Conservation (phyloP, 2,797 vertebrate genomes). For the Bradypodion pumilum region DNA sequence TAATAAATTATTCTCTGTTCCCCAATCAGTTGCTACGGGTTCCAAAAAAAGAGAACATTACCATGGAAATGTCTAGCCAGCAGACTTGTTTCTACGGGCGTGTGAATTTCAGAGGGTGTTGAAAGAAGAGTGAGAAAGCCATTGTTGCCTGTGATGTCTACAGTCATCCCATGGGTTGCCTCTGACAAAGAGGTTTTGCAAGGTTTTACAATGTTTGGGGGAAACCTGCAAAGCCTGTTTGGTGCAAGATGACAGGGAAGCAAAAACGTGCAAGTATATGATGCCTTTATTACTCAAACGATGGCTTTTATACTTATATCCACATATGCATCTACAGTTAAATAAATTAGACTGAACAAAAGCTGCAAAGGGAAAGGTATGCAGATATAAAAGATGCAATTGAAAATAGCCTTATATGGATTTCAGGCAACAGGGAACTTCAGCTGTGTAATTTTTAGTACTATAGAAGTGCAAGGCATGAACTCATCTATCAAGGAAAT, state of each 20-base stretch:
- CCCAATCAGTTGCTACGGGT: background rate
- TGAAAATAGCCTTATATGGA: background rate
- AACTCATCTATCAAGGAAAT: no score
- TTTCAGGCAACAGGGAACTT: background rate
- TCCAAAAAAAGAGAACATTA: constrained; percentile 11
- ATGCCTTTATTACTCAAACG: background rate
- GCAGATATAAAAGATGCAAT: background rate
- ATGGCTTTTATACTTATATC: background rate
- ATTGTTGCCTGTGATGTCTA: background rate
- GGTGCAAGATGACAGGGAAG: background rate
- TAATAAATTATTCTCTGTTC: background rate
- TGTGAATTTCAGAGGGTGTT: background rate
- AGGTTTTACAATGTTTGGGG: background rate
- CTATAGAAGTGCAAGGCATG: no score
- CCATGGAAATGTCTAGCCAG: background rate
- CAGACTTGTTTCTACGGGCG: background rate
- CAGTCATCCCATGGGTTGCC: background rate
- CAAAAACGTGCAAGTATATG: background rate
- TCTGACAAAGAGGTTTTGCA: background rate
- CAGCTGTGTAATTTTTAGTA: no score
- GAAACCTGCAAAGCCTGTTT: background rate
- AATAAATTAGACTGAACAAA: background rate
- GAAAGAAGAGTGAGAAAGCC: background rate
- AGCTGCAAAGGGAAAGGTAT: no score
- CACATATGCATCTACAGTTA: background rate